Percentiles rank a stretch among this genome's conserved stretches.
Evolutionary conservation across 92 coral and sea anemone genomes (phyloP).

Genomic region (Scolanthus callimorphus): DNA sequence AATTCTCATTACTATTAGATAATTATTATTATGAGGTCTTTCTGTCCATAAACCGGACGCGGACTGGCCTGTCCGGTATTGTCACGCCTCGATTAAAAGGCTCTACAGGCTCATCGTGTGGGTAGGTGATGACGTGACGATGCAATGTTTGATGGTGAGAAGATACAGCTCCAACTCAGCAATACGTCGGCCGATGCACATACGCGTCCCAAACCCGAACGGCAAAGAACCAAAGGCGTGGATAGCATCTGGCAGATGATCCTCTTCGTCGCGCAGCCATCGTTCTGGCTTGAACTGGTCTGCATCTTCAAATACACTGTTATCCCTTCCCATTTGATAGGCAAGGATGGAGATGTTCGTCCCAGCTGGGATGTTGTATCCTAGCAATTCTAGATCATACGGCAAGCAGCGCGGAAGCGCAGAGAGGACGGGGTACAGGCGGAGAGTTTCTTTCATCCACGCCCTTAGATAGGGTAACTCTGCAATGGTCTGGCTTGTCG

Average conservation of each 20-base stretch:
- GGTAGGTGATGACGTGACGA: no score
- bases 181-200: conserved; percentile 58
- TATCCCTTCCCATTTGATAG: conserved; percentile 49
- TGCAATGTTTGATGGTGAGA: no score
- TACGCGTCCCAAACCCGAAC: conserved; percentile 61
- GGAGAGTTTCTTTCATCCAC: conserved; percentile 66
- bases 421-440: conserved; percentile 46
- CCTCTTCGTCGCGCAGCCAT: conserved; percentile 51
- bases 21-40: no score
- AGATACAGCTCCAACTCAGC: conserved; percentile 40
- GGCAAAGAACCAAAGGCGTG: conserved; percentile 44
- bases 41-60: conserved; percentile 39
- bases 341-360: conserved; percentile 24
- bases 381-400: conserved; percentile 38
- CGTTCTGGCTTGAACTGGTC: conserved; percentile 55
- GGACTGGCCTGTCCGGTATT: conserved; percentile 30
- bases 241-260: background rate
- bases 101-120: conserved; percentile 24
- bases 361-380: conserved; percentile 67
- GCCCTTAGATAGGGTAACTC: conserved; percentile 68
- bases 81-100: conserved; percentile 15
- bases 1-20: no score
- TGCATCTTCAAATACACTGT: conserved; percentile 43
- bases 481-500: conserved; percentile 13
- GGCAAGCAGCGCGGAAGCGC: conserved; percentile 17